Base-by-base conservation (phyloP, 1,140 invertebrate genomes). In the Heliconius nattereri region DNA sequence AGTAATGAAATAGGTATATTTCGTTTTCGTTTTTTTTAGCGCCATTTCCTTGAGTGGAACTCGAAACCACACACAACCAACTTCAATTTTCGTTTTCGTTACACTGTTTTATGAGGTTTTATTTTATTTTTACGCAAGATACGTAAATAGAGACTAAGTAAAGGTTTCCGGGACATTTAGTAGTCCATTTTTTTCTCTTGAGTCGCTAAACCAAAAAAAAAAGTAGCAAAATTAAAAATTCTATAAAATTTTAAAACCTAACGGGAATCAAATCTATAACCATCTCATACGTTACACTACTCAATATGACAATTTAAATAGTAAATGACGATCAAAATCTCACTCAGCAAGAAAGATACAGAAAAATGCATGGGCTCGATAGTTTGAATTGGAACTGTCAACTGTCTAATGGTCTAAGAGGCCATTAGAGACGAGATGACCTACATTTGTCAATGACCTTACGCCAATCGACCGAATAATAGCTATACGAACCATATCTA, bases 361-460 rank as follows among this genome's bases (percentile, higher is more conserved):
- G 60, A 66, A 66, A 66, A 16, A 66, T 66, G 60, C 60, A 66
- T 26, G 60, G 60, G 60, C 26, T 66, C 60, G 60, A 66, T 66
- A 23, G 23, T 66, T 66, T 29, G 11, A 66, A 66, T 29, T 66
- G 60, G 60, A 66, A 29, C 60, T 66, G 26, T 66, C 60, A 29
- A 26, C 60, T 66, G 60, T 66, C 60, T 29, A 66, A 66, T 66
- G 23, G 60, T 23, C 60, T 29, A 66, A 66, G 60, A 66, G 60
- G 26, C 60, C 60, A 66, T 66, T 29, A 66, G 60, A 66, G 60
- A 7, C 60, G 60, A 60, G 57, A 60, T n/a, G 57, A 66, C 60
- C 60, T 66, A 66, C 60, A 66, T 66, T 29, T 11, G 26, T 66
- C 60, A 66, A 66, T 29, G 60, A 66, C 60, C 26, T 66, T 66